Conservation (phyloP, 2,888 invertebrate genomes). For the Trichogramma evanescens region DNA sequence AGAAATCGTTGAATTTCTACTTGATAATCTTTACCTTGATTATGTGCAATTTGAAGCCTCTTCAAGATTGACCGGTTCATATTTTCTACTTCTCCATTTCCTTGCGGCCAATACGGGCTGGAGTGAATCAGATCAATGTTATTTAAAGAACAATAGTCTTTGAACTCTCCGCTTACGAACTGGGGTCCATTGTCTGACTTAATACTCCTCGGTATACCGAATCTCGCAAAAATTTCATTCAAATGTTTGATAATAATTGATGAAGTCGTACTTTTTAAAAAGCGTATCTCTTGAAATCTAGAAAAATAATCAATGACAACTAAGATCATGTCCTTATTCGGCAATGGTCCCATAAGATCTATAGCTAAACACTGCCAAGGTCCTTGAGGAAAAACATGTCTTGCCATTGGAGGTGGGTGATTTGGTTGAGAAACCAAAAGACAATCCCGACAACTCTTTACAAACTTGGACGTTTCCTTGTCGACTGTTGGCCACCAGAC, state of each 20-base stretch:
- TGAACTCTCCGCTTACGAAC: background rate
- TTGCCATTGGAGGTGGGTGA: background rate
- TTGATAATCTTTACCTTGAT: too few relatives aligned
- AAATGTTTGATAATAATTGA: slow-evolving; percentile 20
- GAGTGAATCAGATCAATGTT: too few relatives aligned
- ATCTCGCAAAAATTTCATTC: slow-evolving; percentile 10
- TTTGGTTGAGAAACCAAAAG: background rate
- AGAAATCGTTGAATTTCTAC: too few relatives aligned
- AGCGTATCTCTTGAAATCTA: slow-evolving; percentile 20
- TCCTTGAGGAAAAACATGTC: slow-evolving; percentile 4
- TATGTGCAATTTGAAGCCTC: too few relatives aligned
- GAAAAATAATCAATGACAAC: slow-evolving; percentile 25
- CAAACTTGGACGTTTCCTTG: slow-evolving; percentile 15
- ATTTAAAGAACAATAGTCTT: too few relatives aligned
- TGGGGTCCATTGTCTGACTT: slow-evolving; percentile 3
- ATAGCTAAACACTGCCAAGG: slow-evolving; percentile 18
- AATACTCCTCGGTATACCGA: too few relatives aligned
- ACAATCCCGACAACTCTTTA: background rate
- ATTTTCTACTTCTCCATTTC: too few relatives aligned
- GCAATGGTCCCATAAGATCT: slow-evolving; percentile 24
- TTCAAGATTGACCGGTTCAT: too few relatives aligned
- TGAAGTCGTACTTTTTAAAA: slow-evolving; percentile 14
- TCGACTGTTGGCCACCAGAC: slow-evolving; percentile 19
- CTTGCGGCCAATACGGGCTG: too few relatives aligned
- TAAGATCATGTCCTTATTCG: slow-evolving; percentile 16